Evolutionary conservation across 2,888 invertebrate species (phyloP), one percentile per base, ranked within the genome.

Genomic region (Pterobdella sp.): DNA sequence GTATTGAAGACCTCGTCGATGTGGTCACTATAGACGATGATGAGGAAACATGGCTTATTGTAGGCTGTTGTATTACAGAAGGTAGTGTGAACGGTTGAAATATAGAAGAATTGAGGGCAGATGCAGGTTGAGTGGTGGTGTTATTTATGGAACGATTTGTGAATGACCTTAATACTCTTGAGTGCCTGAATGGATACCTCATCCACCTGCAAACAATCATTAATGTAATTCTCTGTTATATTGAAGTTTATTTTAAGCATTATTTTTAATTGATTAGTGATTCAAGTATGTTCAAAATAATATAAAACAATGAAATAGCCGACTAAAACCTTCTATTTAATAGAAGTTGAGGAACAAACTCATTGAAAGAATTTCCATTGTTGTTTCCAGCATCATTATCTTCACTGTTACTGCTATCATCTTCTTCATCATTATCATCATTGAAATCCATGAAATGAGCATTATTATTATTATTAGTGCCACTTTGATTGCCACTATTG

Each of bases 401-500:
- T 7, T 36, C 34, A 32, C 14, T 34, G 35, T 14, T 31, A 32
- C 0, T 60, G 34, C 60, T 32, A 32, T 49, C n/a, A 34, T 29
- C 63, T 34, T 26, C 60, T 32, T 34, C 65, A 3, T 36, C 64
- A 32, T 18, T 31, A 72, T 10, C 63, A 72, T 0, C 65, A 64
- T 34, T 34, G 32, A 26, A 14, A 64, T 18, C 64, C 22, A 26
- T 18, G 22, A 31, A n/a, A 32, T 64, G 18, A 36, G 1, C 63
- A 64, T 42, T 4, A 64, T 0, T n/a, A 63, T 22, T 34, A 60
- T 32, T 32, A 31, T 32, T 7, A 63, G 14, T 29, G 29, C 65
- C 79, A 60, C 10, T 32, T 14, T 14, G 31, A 65, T 29, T 35
- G 32, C 32, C 65, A n/a, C 32, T 4, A 65, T 3, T 32, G n/a